These are phyloP conservation scores for Amphipoea oculea DNA, from an alignment of 2,888 invertebrate species.

Conservation along the genomic window DNA sequence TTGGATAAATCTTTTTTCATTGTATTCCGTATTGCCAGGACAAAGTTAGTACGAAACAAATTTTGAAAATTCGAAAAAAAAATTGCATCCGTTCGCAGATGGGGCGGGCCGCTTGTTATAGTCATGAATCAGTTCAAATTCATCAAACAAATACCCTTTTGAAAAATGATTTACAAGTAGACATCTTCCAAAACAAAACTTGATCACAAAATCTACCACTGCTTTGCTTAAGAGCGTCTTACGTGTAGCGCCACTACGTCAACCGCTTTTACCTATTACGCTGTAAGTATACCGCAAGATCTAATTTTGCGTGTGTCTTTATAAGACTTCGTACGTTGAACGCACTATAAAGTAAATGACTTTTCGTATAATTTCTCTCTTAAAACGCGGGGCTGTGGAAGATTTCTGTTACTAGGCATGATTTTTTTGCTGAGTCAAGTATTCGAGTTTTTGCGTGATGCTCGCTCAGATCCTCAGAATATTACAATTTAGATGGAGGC, in stretches of 20 bases:
- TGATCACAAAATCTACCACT: not conserved
- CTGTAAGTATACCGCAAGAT: not conserved
- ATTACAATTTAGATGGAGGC: not conserved
- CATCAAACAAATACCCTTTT: too few relatives aligned
- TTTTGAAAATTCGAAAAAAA: too few relatives aligned
- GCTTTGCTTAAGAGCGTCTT: not conserved
- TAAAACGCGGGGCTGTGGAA: not conserved
- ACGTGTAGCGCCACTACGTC: not conserved
- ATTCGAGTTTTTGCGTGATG: not conserved
- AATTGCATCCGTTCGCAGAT: too few relatives aligned
- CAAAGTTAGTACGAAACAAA: too few relatives aligned
- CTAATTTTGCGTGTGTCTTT: constrained; percentile 21
- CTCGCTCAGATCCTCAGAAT: not conserved
- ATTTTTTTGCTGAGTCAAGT: constrained; percentile 14
- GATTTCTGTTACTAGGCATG: not conserved
- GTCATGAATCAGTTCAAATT: not conserved
- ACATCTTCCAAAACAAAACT: not conserved
- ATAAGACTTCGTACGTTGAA: not conserved
- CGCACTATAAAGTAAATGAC: constrained; percentile 22
- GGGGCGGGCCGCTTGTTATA: too few relatives aligned
- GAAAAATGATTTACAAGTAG: not conserved
- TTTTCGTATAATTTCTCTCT: constrained; percentile 19
- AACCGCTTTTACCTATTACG: not conserved
- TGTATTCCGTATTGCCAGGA: too few relatives aligned
- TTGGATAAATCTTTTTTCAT: too few relatives aligned